These are phyloP conservation scores for Electrona antarctica DNA, from an alignment of 2,113 vertebrate species.

Conservation along the genomic window DNA sequence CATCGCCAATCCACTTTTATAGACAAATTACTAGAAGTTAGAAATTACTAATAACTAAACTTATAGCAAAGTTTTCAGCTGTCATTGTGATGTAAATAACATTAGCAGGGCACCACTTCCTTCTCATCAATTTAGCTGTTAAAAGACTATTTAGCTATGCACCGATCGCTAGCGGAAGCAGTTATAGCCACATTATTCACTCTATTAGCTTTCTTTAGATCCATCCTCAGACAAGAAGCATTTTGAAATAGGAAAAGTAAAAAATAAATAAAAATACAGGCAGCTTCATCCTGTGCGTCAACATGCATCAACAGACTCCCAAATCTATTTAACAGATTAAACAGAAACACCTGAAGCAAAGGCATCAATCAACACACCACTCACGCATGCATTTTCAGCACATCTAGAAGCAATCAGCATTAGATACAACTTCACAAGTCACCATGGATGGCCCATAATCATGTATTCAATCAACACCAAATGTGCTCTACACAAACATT, in stretches of 20 bases:
- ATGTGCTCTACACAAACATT: no score
- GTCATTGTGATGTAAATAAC: not conserved
- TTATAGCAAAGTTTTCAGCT: no score
- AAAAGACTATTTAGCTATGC: conserved; percentile 5
- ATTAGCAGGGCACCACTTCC: not conserved
- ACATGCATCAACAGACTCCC: not conserved
- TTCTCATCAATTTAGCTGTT: not conserved
- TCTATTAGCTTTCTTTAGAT: conserved; percentile 6
- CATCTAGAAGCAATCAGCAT: not conserved
- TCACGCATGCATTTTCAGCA: conserved; percentile 1
- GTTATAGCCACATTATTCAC: conserved; percentile 1
- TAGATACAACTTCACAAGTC: no score
- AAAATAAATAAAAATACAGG: not conserved
- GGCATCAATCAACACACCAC: not conserved
- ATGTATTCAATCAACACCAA: no score
- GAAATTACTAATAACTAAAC: no score
- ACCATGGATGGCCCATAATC: no score
- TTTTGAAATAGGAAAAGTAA: not conserved
- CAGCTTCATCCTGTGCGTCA: not conserved
- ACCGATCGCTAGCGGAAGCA: not conserved
- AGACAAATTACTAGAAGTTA: no score
- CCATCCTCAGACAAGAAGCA: conserved; percentile 1
- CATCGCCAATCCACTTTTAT: no score
- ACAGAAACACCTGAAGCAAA: not conserved
- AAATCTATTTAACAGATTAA: not conserved